Evolutionary conservation across 2,888 invertebrate species (phyloP).

Genomic region (Epiblema foenella): DNA sequence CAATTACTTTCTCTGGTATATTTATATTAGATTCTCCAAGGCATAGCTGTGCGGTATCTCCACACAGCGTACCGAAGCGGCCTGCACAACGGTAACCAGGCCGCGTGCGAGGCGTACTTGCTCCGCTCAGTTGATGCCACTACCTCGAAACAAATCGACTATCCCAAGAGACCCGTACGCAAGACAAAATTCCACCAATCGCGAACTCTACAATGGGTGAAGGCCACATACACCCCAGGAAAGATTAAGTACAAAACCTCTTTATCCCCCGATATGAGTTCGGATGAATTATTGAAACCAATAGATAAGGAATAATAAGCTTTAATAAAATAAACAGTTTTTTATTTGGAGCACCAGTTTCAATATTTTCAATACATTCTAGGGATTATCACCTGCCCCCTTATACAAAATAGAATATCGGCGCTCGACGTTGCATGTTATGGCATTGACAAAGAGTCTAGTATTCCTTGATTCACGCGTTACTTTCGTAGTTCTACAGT

Average conservation of each 20-base stretch:
- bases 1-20: conserved; percentile 44
- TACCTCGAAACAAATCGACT: conserved; percentile 50
- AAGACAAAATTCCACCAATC: conserved; percentile 60
- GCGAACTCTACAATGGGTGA: conserved; percentile 73
- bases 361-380: background rate
- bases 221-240: conserved; percentile 58
- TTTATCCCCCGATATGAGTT: conserved; percentile 67
- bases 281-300: conserved; percentile 74
- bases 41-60: conserved; percentile 72
- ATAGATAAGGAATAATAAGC: conserved; percentile 67
- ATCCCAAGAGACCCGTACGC: conserved; percentile 56
- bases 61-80: conserved; percentile 78
- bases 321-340: conserved; percentile 39
- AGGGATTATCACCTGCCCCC: background rate
- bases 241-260: conserved; percentile 56
- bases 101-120: conserved; percentile 70
- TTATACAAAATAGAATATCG: background rate
- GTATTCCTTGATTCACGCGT: background rate
- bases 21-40: conserved; percentile 69
- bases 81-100: conserved; percentile 72
- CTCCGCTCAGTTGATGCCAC: conserved; percentile 69
- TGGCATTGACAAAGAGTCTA: background rate
- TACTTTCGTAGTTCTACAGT: background rate
- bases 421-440: background rate
- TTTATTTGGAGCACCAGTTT: conserved; percentile 53